Evolutionary conservation across 1,140 invertebrate genomes (phyloP), one percentile per base, ranked within the genome.

Genomic region (Pachypeltis micranthus): DNA sequence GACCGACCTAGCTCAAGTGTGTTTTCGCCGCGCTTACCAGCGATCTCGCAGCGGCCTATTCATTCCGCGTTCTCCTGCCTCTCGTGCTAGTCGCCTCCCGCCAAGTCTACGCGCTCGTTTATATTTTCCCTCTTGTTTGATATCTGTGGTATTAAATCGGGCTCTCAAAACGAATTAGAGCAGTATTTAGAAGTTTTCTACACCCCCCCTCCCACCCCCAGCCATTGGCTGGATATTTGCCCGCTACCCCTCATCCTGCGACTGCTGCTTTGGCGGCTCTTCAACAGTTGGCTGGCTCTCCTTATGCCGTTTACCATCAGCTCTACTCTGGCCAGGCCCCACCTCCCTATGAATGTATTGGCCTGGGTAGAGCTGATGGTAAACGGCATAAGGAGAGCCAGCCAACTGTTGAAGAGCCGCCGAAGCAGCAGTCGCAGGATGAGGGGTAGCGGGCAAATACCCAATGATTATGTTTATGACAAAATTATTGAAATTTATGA

Each of bases 221-320:
- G 68, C 76, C 77, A 67, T 76, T 76, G 61, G 76, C 77, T 64
- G 76, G 77, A 64, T 79, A 77, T 70, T 76, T 79, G 60, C 77
- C 77, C 67, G 76, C 76, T 56, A 75, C 74, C 47, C 74, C 76
- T 29, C 76, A 78, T 63, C 75, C 76, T 59, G 73, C 63, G 12
- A 28, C 57, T n/a, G 57, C 75, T 47, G 74, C 76, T 24, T 58
- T 23, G 7, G 27, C 27, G 26, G 24, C 24, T 29, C 44, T 25
- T 16, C 34, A 24, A 21, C 27, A 19, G 14, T 27, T 31, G 26
- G 34, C 55, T n/a, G 63, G 51, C 23, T 59, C 64, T 16, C 64
- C 64, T n/a, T 65, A 65, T 27, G 64, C 64, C 10, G 64, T 62
- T 23, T 65, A 65, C 25, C 64, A 62, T 24, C 59, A 62, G n/a